These are phyloP conservation scores for Ecliptopera silaceata DNA, from an alignment of 2,888 invertebrate species.

Conservation along the genomic window DNA sequence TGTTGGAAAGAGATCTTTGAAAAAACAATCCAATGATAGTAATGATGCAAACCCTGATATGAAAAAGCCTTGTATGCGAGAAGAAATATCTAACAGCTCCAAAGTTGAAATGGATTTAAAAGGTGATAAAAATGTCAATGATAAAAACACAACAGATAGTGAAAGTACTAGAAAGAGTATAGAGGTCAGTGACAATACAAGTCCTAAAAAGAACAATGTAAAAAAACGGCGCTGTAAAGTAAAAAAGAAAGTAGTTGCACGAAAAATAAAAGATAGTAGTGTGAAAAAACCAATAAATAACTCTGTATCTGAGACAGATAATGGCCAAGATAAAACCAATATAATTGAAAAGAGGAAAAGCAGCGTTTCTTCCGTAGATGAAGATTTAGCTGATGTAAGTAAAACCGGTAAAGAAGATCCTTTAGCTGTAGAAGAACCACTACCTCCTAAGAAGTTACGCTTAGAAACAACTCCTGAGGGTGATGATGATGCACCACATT, in stretches of 20 bases:
- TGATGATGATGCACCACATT: constrained; percentile 64
- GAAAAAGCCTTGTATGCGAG: constrained; percentile 73
- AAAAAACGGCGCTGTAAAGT: constrained; percentile 67
- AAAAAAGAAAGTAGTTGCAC: constrained; percentile 61
- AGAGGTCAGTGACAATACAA: constrained; percentile 53
- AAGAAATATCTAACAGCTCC: constrained; percentile 63
- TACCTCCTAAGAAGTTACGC: constrained; percentile 72
- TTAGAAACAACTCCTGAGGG: constrained; percentile 69
- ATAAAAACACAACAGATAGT: constrained; percentile 61
- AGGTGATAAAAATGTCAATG: constrained; percentile 58
- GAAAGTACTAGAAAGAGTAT: constrained; percentile 60
- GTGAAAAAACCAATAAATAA: constrained; percentile 59
- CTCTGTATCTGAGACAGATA: constrained; percentile 61
- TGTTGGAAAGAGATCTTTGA: constrained; percentile 68
- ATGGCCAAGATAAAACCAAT: constrained; percentile 68
- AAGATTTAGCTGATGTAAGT: constrained; percentile 54
- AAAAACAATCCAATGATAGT: constrained; percentile 68
- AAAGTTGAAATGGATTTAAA: constrained; percentile 58
- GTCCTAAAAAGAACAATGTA: constrained; percentile 58
- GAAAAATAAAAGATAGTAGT: constrained; percentile 57
- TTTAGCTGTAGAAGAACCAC: constrained; percentile 61
- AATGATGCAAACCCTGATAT: constrained; percentile 65
- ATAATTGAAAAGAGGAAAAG: constrained; percentile 74
- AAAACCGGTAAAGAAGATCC: constrained; percentile 58
- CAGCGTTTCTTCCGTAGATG: constrained; percentile 72